Conservation (phyloP, 2,888 invertebrate genomes). For the Sinhomidia bicolor region DNA sequence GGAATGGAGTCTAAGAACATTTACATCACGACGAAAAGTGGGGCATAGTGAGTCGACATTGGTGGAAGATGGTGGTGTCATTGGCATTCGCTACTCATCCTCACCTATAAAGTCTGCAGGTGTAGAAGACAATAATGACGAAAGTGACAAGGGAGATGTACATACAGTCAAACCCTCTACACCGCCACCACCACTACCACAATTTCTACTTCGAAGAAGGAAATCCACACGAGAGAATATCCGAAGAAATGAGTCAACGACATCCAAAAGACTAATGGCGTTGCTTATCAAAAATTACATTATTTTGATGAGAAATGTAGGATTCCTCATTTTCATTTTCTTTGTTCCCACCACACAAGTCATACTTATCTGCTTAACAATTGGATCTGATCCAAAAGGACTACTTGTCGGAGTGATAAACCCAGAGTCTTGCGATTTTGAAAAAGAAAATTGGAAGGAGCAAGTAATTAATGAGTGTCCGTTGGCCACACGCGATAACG, state of each 20-base stretch:
- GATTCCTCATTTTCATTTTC: conserved; percentile 72
- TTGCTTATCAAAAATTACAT: conserved; percentile 72
- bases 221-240: conserved; percentile 52
- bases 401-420: conserved; percentile 67
- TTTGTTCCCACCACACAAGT: conserved; percentile 72
- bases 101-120: background rate
- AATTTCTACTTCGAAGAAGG: background rate
- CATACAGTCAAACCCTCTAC: too few relatives aligned
- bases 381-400: conserved; percentile 71
- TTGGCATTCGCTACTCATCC: conserved; percentile 21
- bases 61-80: conserved; percentile 34
- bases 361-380: conserved; percentile 67
- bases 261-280: conserved; percentile 47
- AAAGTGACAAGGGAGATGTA: background rate
- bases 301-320: conserved; percentile 71
- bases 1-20: conserved; percentile 17
- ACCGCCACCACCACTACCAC: background rate
- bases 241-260: conserved; percentile 13
- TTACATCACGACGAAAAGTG: conserved; percentile 24
- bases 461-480: conserved; percentile 30
- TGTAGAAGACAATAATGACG: background rate
- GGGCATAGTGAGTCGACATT: conserved; percentile 1
- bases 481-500: background rate
- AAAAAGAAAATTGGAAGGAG: conserved; percentile 18
- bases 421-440: conserved; percentile 60